Base-by-base conservation (phyloP, 2,888 invertebrate species). In the Caenorhabditis angaria region DNA sequence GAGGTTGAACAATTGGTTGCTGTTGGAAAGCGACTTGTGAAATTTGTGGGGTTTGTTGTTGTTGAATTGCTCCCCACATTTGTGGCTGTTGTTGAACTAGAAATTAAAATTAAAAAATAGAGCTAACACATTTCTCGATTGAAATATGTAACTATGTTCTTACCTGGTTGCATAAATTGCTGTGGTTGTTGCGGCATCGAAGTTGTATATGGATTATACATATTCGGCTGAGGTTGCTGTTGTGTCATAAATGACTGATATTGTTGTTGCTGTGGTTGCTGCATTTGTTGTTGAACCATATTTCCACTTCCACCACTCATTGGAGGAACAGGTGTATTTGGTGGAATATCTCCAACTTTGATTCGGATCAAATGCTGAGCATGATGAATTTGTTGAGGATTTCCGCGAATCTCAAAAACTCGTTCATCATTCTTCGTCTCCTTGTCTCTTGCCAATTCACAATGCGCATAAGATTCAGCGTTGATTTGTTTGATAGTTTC, bases 351-450 rank as follows among this genome's bases (percentile, higher is more conserved):
- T 35, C 84, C 84, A 48, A 95, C 92, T 91, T 97, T 97, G 89
- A 97, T 97, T 87, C 93, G 93, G 83, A 99, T 96, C 89, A 97
- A 92, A 88, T 94, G 92, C 86, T 97, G 94, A 57, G 97, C 97
- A 81, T 94, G 92, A 85, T 97, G 95, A 32, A 97, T 96, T 84
- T 95, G 94, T 58, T 95, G 94, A 0, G 93, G 93, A 61, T 93
- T 93, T 5, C 97, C 97, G 72, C 94, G 92, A 71, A 90, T 94
- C 83, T 93, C 93, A 90, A 99, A 99, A 22, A 94, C 82, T 88
- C 96, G 93, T 89, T 96, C 96, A 85, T 93, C 93, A 8, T 66
- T 60, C 24, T 64, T 94, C 55, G 91, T 91, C 64, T 93, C 92
- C 24, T 92, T 92, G 87, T 94, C 91, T 55, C 96, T 91, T 89